These are phyloP conservation scores for Cephus runcator DNA, from an alignment of 2,888 invertebrate genomes.

Conservation along the genomic window DNA sequence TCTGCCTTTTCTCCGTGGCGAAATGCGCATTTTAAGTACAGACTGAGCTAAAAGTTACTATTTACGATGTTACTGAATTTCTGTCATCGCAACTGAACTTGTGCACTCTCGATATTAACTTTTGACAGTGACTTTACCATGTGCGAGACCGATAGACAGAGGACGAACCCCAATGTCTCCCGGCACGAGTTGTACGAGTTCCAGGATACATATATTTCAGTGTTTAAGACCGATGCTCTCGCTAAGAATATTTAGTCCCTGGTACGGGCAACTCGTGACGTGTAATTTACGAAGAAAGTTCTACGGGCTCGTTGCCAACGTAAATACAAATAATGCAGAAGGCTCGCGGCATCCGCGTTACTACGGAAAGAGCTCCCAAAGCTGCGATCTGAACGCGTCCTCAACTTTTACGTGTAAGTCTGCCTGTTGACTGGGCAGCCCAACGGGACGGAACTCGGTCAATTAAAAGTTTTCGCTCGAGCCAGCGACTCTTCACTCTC, in stretches of 20 bases:
- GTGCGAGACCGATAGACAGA: too few species aligned
- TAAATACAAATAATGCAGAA: background rate
- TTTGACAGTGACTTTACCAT: too few species aligned
- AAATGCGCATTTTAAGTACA: too few species aligned
- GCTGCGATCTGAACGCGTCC: background rate
- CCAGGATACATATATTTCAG: too few species aligned
- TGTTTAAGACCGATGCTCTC: background rate
- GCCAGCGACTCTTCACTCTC: background rate
- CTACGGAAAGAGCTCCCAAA: background rate
- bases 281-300: background rate
- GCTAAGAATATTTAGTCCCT: background rate
- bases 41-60: too few species aligned
- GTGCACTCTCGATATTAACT: too few species aligned
- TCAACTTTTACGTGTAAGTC: background rate
- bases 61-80: too few species aligned
- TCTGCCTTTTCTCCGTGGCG: too few species aligned
- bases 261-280: background rate
- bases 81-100: too few species aligned
- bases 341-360: background rate
- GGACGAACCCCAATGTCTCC: too few species aligned
- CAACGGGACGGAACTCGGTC: background rate
- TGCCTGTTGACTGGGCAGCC: background rate
- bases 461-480: background rate
- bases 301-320: background rate
- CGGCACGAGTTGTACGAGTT: too few species aligned